Base-by-base conservation (phyloP, 2,797 vertebrate genomes). In the Pelochelys cantorii region DNA sequence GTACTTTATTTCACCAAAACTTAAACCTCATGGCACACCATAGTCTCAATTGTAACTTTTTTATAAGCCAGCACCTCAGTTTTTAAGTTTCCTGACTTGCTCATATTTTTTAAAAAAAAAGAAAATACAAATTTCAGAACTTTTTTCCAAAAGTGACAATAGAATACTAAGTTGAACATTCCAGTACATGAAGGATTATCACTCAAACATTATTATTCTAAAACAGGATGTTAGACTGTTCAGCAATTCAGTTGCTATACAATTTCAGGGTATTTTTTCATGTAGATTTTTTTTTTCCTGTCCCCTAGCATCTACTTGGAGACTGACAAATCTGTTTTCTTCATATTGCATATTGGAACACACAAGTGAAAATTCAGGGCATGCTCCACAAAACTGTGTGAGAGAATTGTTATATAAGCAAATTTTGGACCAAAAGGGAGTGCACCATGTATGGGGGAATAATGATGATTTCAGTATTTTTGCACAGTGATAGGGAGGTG, bases 101-200 rank as follows among this genome's bases (percentile, higher is more conserved):
- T n/a, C n/a, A n/a, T n/a, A n/a, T n/a, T n/a, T n/a, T n/a, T n/a
- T n/a, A n/a, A n/a, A n/a, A n/a, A n/a, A n/a, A n/a, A n/a, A n/a
- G n/a, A n/a, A n/a, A n/a, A 42, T 84, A n/a, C 62, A 93, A 92
- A 22, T 31, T 85, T 81, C 42, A 82, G n/a, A 89, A 88, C 83
- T 48, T 48, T 29, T 90, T 65, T 94, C 34, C 84, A 90, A 88
- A 90, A 85, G 37, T 91, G 42, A 85, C 81, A 90, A 94, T 84
- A 17, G 9, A 8, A 12, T 92, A 11, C 84, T 87, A 85, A 57
- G 34, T 62, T 80, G 62, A 17, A 91, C 48, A 5, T 3, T 0
- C 79, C 89, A 90, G 53, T 87, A 90, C 2, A 84, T 60, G 11
- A 83, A 81, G 74, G 2, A 7, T 91, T 87, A 56, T 84, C 10